These are phyloP conservation scores for Nyctibius grandis DNA, from an alignment of 2,797 vertebrate species.

Conservation along the genomic window DNA sequence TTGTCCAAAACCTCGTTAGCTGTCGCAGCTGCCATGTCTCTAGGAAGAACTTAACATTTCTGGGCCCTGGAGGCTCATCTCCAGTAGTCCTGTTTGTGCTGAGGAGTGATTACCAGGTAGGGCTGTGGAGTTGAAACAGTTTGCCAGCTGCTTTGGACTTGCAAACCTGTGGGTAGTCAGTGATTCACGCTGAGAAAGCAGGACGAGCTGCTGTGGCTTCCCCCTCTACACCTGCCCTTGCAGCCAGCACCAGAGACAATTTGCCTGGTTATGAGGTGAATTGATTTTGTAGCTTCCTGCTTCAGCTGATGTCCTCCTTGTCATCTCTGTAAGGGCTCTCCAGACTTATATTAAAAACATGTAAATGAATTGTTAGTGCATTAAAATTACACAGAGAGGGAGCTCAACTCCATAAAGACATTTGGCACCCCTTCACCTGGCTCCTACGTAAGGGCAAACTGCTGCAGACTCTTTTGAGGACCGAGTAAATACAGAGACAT, in stretches of 20 bases:
- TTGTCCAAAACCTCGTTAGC: background rate
- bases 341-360: background rate
- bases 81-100: background rate
- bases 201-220: background rate
- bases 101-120: background rate
- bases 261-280: background rate
- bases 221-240: background rate
- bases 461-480: background rate
- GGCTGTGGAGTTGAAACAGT: background rate
- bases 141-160: background rate
- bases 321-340: background rate
- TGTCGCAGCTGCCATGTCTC: background rate
- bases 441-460: background rate
- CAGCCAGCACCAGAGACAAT: background rate
- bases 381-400: background rate
- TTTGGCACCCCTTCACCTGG: background rate
- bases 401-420: background rate
- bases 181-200: accelerated
- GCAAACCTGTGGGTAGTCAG: background rate
- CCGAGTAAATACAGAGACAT: background rate
- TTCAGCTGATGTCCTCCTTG: background rate
- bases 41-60: background rate
- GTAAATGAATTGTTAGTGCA: background rate
- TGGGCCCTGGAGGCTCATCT: background rate
- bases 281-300: background rate